phyloP scores from a whole-genome alignment of 2,888 invertebrate species.

The Plagiodera versicolora region DNA sequence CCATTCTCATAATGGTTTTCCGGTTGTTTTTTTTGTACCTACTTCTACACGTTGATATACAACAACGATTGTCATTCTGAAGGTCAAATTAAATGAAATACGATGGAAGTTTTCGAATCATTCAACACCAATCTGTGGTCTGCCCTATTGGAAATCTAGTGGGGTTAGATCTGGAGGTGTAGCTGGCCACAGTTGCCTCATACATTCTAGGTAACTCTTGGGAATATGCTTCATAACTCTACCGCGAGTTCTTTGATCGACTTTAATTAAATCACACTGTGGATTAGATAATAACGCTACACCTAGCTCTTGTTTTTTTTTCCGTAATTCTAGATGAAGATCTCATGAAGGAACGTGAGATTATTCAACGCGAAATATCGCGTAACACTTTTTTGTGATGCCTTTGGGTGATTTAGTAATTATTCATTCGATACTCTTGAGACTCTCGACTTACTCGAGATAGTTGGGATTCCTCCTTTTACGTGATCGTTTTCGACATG shows the following conservation, averaged over 20 bases:
- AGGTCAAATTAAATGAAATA: neutral
- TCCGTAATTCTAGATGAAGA: neutral
- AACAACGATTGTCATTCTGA: neutral
- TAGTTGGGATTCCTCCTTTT: neutral
- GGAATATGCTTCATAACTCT: neutral
- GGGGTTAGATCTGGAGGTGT: no score
- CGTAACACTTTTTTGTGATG: neutral
- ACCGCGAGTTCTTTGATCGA: neutral
- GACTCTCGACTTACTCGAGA: neutral
- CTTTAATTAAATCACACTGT: neutral
- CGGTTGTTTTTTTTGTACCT: conserved; percentile 29
- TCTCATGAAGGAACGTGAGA: neutral
- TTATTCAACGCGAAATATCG: neutral
- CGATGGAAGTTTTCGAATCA: neutral
- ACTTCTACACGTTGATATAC: neutral
- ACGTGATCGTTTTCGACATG: no score
- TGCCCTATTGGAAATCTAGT: no score
- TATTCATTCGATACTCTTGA: neutral
- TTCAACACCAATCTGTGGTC: neutral
- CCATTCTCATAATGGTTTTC: conserved; percentile 42
- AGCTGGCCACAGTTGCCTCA: no score
- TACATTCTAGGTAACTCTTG: neutral
- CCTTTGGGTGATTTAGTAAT: neutral
- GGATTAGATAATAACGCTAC: neutral
- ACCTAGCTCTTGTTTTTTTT: neutral